These are phyloP conservation scores for silkworm (Bombyx mori) DNA, from an alignment of 1,140 invertebrate genomes.

Conservation along the genomic window ASM3026992v2 NC_085115.1:14715501-14716000, in stretches of 20 bases:
- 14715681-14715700: too few relatives aligned
- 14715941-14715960: conserved; percentile 1
- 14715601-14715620: too few relatives aligned
- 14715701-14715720: too few relatives aligned
- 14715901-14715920: conserved; percentile 1
- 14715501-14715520: neutral
- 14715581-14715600: too few relatives aligned
- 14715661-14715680: too few relatives aligned
- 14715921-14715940: conserved; percentile 7
- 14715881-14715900: neutral
- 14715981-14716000: too few relatives aligned
- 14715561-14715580: too few relatives aligned
- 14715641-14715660: too few relatives aligned
- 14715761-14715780: neutral
- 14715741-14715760: too few relatives aligned
- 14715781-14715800: neutral
- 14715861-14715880: conserved; percentile 1
- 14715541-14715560: too few relatives aligned
- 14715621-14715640: too few relatives aligned
- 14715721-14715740: too few relatives aligned
- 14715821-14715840: neutral
- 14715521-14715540: neutral
- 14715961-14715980: neutral
- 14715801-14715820: neutral
- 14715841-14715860: conserved; percentile 3